Evolutionary conservation across 2,888 invertebrate genomes (phyloP), one percentile per base, ranked within the genome.

Genomic region (Drosophila histrio): DNA sequence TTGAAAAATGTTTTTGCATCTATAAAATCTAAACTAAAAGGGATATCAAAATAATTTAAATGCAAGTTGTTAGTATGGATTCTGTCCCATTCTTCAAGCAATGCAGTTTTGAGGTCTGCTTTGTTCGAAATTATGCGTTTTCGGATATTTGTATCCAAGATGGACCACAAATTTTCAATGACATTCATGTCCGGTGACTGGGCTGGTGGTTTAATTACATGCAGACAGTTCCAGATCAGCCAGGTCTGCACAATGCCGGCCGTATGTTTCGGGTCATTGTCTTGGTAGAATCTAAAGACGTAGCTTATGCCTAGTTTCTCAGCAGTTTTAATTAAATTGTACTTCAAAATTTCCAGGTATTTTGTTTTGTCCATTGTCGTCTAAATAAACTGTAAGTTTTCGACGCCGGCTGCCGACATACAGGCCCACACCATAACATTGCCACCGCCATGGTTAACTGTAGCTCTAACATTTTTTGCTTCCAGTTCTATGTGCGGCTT

Each of bases 111-210:
- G 1, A 49, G 26, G 7, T 38, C 36, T 0, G 22, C 9, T 17
- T 36, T 36, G 24, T 50, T 50, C 2, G 17, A 38, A 4, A 50
- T 38, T n/a, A 22, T n/a, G 8, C 17, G 24, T 19, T 38, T 38
- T 1, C 26, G 50, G n/a, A 50, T 19, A 2, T 8, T 19, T 24
- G 17, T 17, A 11, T 50, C 50, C 49, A 50, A 38, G 17, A 50
- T 50, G 4, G 24, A 11, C 50, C 36, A 38, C 26, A 50, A 26
- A 34, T 49, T 49, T 34, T 34, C 34, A 1, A 47, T 34, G 1
- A 50, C 50, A n/a, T 38, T 38, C 7, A 50, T 7, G 38, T 38
- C 50, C 1, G 52, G 28, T 2, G 39, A 39, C 38, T 52, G 52
- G 26, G 38, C 11, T 28, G 11, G 9, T 26, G 26, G 36, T 26